These are phyloP conservation scores for Ochotona curzoniae DNA, from an alignment of 2,113 vertebrate genomes.

Conservation along the genomic window DNA sequence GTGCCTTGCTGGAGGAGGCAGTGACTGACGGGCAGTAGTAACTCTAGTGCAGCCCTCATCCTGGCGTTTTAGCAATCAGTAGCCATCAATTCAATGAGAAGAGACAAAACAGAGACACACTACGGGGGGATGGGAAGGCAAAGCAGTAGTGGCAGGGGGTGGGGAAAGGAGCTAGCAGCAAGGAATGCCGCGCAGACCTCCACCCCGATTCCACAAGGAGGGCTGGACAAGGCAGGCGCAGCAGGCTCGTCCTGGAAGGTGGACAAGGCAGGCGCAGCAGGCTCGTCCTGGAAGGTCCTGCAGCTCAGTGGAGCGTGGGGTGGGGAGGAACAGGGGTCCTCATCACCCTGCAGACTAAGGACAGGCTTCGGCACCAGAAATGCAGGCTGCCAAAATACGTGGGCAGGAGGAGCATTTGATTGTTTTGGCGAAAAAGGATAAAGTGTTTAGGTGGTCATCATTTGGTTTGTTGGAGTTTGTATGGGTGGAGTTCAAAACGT, in stretches of 20 bases:
- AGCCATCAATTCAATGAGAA: constrained; percentile 12
- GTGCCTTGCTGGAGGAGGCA: background rate
- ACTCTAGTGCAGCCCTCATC: background rate
- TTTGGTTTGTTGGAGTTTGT: background rate
- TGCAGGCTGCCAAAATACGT: background rate
- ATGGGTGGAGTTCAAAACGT: background rate
- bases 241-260: background rate
- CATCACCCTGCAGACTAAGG: background rate
- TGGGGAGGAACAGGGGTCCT: rapidly evolving
- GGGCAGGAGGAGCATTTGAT: background rate
- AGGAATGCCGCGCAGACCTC: background rate
- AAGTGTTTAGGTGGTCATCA: background rate
- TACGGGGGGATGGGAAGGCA: too few relatives aligned
- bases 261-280: too few relatives aligned
- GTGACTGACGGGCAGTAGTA: rapidly evolving
- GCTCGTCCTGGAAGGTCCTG: too few relatives aligned
- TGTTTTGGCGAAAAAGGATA: background rate
- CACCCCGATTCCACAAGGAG: background rate
- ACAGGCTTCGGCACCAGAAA: background rate
- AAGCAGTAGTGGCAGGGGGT: background rate
- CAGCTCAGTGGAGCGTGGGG: background rate
- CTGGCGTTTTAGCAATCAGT: background rate
- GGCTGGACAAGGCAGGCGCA: background rate
- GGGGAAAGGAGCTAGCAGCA: background rate
- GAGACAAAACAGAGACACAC: background rate